phyloP scores from a whole-genome alignment of 2,797 vertebrate species.

The Iguana delicatissima region DNA sequence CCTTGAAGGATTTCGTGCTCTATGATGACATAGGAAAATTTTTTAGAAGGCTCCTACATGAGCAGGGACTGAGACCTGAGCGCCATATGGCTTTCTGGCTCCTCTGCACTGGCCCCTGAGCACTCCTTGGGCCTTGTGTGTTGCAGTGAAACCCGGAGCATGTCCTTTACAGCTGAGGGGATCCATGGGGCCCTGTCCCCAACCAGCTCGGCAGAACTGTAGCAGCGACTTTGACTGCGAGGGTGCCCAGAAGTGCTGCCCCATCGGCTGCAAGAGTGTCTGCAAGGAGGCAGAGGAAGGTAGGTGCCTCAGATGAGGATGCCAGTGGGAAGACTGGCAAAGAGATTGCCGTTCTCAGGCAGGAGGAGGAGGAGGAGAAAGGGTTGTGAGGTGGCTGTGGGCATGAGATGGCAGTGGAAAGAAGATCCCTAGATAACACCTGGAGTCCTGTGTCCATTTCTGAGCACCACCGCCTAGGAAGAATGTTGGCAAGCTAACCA shows the following conservation, averaged over 20 bases:
- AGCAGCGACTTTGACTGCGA: constrained; percentile 7
- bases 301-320: not conserved
- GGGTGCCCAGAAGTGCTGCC: constrained; percentile 42
- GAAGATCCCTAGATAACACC: no score
- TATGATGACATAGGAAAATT: not conserved
- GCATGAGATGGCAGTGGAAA: no score
- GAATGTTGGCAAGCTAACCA: no score
- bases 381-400: no score
- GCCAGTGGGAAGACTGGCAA: no score
- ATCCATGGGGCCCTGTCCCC: not conserved
- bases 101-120: not conserved
- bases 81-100: no score
- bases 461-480: no score
- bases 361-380: no score
- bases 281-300: not conserved
- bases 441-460: no score
- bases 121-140: not conserved
- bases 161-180: fast-evolving
- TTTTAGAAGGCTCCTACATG: no score
- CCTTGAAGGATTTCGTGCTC: not conserved
- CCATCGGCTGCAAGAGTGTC: fast-evolving
- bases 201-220: not conserved
- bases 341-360: no score
- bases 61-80: not conserved
- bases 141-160: fast-evolving